Conservation (phyloP, 2,797 vertebrate genomes). For the Myripristis jacobus region DNA sequence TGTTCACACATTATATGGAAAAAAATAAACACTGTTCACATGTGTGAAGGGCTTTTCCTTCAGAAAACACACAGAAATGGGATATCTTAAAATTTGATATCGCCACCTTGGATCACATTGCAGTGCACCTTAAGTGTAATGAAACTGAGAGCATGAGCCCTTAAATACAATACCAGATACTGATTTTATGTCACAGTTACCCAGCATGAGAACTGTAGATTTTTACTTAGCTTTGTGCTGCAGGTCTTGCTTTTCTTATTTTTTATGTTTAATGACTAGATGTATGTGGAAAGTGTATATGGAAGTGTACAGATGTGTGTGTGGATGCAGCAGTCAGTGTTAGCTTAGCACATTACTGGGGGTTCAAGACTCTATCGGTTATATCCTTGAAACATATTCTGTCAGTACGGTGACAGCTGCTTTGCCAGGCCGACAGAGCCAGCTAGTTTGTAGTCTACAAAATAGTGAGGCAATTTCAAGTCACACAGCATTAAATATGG, state of each 20-base stretch:
- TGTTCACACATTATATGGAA: slow-evolving; percentile 33
- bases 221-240: slow-evolving; percentile 12
- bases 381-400: no score
- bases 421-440: no score
- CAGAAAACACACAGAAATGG: slow-evolving; percentile 1
- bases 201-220: neutral
- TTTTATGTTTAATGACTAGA: no score
- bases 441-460: no score
- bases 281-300: no score
- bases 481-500: no score
- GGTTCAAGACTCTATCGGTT: no score
- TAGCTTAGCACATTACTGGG: no score
- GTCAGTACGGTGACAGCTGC: no score
- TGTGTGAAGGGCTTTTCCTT: slow-evolving; percentile 13
- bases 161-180: neutral
- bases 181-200: slow-evolving; percentile 29
- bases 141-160: neutral
- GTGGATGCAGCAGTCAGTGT: no score
- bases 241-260: neutral
- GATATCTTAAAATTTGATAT: slow-evolving; percentile 21
- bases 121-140: slow-evolving; percentile 31
- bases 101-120: slow-evolving; percentile 23
- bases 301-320: no score
- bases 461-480: no score
- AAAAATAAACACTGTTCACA: neutral